Base-by-base conservation (phyloP, 2,888 invertebrate genomes). In the Synergus umbraculus region DNA sequence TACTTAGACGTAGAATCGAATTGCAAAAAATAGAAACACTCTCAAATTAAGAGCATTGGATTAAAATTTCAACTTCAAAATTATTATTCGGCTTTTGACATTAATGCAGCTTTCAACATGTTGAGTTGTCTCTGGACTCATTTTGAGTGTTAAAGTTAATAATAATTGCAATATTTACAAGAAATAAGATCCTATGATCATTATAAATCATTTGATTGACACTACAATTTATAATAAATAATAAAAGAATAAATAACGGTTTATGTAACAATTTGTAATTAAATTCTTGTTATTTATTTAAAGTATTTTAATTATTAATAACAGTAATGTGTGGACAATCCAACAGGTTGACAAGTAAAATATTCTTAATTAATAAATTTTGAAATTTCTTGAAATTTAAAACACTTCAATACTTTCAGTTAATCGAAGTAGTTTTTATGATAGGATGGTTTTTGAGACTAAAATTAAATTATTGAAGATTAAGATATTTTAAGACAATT, bases 181-280 rank as follows among this genome's bases (percentile, higher is more conserved):
- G 49, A 54, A 73, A 73, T 69, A 73, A 49, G 15, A 69, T 69
- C 13, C 67, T 44, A 18, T 12, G 13, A 29, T 69, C 22, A 49
- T 69, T 46, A 69, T 69, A 69, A 15, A 37, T 43, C 7, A 22
- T 54, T n/a, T 73, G 49, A 29, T 54, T 73, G n/a, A 46, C 13
- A 54, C 46, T 22, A 54, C 37, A 76, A 76, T 63, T 76, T 46
- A 58, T 0, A 60, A 73, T 54, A 73, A 76, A 63, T 76, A 76
- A 76, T 63, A 76, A 76, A 76, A 76, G 22, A 63, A 76, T 63
- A 64, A 60, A 60, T 76, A 76, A 76, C 43, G 60, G 18, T 43
- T 60, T 18, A 18, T 64, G 43, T 76, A 60, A 60, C 76, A 58
- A 76, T 76, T 67, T 67, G 22, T 67, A 43, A 67, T 67, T 29